Base-by-base conservation (phyloP, 2,888 invertebrate genomes). In the Meiosimyza platycephala region DNA sequence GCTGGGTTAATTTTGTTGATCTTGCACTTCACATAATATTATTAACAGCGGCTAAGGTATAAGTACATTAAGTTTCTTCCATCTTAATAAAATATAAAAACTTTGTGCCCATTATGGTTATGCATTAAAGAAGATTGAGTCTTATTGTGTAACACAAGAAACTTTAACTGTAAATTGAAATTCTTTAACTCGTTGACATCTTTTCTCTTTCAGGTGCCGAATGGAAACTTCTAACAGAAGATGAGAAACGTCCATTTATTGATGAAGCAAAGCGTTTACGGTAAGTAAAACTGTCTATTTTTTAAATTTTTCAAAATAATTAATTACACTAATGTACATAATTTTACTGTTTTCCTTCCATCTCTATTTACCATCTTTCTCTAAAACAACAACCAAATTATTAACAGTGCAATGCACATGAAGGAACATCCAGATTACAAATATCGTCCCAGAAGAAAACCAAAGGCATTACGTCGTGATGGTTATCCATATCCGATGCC, bases 221-320 rank as follows among this genome's bases (percentile, higher is more conserved):
- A 89, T 98, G 98, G 98, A 98, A 98, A 87, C 90, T 95, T 69
- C 89, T 98, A 60, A 93, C 94, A 3, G 98, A 98, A 88, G 93
- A 95, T 79, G 97, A 97, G 84, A 98, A 98, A 88, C 90, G 98
- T 83, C 98, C 98, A 40, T 98, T 98, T 89, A 98, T 98, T 79
- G 98, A 98, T 86, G 98, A 98, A 86, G 98, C 98, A 15, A 98
- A 98, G 87, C 91, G 98, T 76, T 91, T 98, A 80, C 83, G 87
- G 86, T 87, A 82, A 81, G 79, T 69, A 62, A 33, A 40, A 62
- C 51, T 16, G 18, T 40, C 47, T 15, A 67, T 13, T 51, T 11
- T 40, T 40, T 40, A 40, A 40, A 2, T 3, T 40, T 40, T 40
- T 5, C 11, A 1, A 47, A n/a, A 52, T 6, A 52, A 18, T 68